Percentiles rank a stretch among this genome's conserved stretches.
These are phyloP conservation scores for Blera fallax DNA, from an alignment of 2,888 invertebrate genomes.

Conservation along the genomic window DNA sequence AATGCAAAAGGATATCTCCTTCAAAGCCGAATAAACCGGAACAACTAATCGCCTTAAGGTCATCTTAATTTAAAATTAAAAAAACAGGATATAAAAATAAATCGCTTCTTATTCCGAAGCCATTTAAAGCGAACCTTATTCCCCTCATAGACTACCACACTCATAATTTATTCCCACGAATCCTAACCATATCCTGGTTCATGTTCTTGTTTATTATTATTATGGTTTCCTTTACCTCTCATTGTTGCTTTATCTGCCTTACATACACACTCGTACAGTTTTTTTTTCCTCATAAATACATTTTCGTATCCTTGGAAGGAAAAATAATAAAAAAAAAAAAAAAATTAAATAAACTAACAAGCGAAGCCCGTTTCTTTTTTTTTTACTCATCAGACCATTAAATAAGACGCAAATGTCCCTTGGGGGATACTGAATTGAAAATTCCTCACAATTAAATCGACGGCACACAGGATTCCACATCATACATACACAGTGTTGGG, in stretches of 20 bases:
- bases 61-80: slow-evolving; percentile 19
- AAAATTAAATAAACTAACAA: slow-evolving; percentile 37
- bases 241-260: not conserved
- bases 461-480: slow-evolving; percentile 21
- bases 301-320: not conserved
- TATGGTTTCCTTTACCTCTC: not conserved
- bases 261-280: no score
- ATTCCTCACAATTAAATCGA: slow-evolving; percentile 63
- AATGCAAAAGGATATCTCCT: not conserved
- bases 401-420: slow-evolving; percentile 58
- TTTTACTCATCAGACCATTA: slow-evolving; percentile 59
- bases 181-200: not conserved
- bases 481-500: not conserved
- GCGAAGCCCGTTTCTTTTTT: slow-evolving; percentile 7
- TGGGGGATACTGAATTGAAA: slow-evolving; percentile 53
- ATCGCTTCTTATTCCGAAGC: not conserved
- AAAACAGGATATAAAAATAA: slow-evolving; percentile 22
- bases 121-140: not conserved
- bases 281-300: not conserved
- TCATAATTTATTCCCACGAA: not conserved
- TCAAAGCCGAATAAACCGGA: not conserved
- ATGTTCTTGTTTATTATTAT: slow-evolving; percentile 16
- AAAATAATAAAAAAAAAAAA: no score
- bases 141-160: not conserved
- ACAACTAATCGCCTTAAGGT: slow-evolving; percentile 18